Conservation (phyloP, 2,113 vertebrate species). For the Notothenia coriiceps region DNA sequence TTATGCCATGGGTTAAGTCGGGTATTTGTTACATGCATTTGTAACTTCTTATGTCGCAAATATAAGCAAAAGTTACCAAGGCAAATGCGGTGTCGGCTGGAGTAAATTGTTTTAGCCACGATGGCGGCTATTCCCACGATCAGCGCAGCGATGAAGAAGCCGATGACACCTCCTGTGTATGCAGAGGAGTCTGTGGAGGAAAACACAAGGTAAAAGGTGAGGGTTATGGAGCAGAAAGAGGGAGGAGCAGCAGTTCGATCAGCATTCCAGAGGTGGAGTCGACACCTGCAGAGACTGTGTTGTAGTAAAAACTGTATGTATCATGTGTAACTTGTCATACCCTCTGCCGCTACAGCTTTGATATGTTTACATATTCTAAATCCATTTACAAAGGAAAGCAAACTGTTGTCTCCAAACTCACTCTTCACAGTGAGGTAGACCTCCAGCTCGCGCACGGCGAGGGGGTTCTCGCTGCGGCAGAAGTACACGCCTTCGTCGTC, state of each 20-base stretch:
- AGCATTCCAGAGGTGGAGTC: constrained; percentile 57
- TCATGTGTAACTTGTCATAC: too few relatives aligned
- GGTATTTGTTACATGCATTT: background rate
- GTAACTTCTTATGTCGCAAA: background rate
- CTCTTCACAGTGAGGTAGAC: constrained; percentile 89
- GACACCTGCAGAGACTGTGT: constrained; percentile 24
- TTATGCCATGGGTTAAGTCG: background rate
- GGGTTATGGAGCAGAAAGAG: background rate
- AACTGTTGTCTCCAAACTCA: constrained; percentile 76
- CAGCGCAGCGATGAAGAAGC: constrained; percentile 76
- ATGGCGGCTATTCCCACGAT: constrained; percentile 67
- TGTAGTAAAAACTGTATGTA: background rate
- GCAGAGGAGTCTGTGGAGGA: constrained; percentile 65
- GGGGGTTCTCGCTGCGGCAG: constrained; percentile 91
- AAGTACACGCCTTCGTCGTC: constrained; percentile 87
- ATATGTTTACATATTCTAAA: background rate
- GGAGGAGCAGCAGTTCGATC: constrained; percentile 58
- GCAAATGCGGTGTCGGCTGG: constrained; percentile 78
- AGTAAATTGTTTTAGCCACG: constrained; percentile 73
- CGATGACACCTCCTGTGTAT: constrained; percentile 76
- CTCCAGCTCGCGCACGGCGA: constrained; percentile 83
- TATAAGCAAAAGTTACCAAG: constrained; percentile 71
- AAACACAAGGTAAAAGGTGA: background rate
- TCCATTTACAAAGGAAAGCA: background rate
- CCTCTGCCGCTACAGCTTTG: background rate